Evolutionary conservation across 2,888 invertebrate species (phyloP).

Genomic region (Odontocolon sp.): DNA sequence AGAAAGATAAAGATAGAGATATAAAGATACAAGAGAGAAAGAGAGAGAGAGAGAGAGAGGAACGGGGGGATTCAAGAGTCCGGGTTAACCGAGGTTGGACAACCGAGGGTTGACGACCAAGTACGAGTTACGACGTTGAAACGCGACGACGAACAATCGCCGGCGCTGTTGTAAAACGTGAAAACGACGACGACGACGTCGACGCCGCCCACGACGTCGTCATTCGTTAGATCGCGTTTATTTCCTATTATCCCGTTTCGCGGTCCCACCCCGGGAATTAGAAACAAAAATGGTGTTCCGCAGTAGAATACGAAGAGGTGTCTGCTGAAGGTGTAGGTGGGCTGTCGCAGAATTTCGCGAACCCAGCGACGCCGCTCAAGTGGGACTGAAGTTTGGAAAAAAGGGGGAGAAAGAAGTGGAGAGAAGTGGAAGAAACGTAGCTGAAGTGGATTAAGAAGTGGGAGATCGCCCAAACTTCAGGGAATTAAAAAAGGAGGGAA

Average conservation of each 20-base stretch:
- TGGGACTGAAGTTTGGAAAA: constrained; percentile 10
- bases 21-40: background rate
- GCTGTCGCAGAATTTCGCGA: no score
- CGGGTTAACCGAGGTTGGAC: background rate
- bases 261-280: background rate
- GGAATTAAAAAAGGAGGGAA: background rate
- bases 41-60: background rate
- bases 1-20: background rate
- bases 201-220: constrained; percentile 43
- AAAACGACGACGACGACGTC: constrained; percentile 17
- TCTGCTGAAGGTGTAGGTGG: constrained; percentile 14
- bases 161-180: no score
- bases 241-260: constrained; percentile 5
- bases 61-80: background rate
- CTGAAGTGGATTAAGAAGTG: background rate
- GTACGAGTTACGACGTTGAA: no score
- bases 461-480: background rate
- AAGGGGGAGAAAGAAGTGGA: background rate
- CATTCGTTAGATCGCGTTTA: constrained; percentile 8
- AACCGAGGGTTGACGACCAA: background rate
- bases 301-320: constrained; percentile 1
- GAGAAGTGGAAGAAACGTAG: background rate
- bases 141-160: no score
- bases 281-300: background rate
- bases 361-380: no score